Base-by-base conservation (phyloP, 2,888 invertebrate genomes). In the Drosophila greeni region DNA sequence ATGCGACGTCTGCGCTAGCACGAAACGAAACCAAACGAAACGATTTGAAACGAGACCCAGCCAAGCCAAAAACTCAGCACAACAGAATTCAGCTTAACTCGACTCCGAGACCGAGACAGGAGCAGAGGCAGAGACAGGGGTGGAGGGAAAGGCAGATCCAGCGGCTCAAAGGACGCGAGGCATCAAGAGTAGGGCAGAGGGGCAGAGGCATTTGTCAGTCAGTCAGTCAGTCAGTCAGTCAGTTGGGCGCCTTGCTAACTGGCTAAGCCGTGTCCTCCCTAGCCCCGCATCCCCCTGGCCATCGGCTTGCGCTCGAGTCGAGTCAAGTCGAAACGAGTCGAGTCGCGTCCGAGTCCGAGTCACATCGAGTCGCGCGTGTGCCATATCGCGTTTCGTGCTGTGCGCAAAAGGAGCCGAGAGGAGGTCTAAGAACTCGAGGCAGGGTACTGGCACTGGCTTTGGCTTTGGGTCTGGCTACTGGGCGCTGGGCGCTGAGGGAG, bases 331-430 rank as follows among this genome's bases (percentile, higher is more conserved):
- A 16, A 2, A 26, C 42, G 20, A 39, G 6, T 55, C 55, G 53
- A 43, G 23, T n/a, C 39, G 26, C 26, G 43, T 26, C 53, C 56
- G 56, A 55, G 48, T 34, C 16, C 40, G 59, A 58, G 54, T 62
- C 48, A 18, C 11, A 23, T 69, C 48, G 61, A 51, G 47, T 54
- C 71, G 80, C 84, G 78, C 80, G 74, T 82, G 76, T 78, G 82
- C 78, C 55, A 55, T 55, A 55, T 84, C 84, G 73, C 69, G 72
- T 76, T 85, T 85, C 84, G 82, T 78, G 68, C 60, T 69, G 79
- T 84, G 79, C 79, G 82, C 85, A 82, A 84, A 84, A 73, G 70
- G 73, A 76, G 72, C 82, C 83, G 84, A 84, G 84, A 84, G 69
- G 58, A 51, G 59, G 51, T 57, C 61, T 54, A 65, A 76, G 49